A percentile compares a stretch with the other conserved stretches of the same genome.
phyloP scores from a whole-genome alignment of 2,113 vertebrate species.

The Pavo muticus region DNA sequence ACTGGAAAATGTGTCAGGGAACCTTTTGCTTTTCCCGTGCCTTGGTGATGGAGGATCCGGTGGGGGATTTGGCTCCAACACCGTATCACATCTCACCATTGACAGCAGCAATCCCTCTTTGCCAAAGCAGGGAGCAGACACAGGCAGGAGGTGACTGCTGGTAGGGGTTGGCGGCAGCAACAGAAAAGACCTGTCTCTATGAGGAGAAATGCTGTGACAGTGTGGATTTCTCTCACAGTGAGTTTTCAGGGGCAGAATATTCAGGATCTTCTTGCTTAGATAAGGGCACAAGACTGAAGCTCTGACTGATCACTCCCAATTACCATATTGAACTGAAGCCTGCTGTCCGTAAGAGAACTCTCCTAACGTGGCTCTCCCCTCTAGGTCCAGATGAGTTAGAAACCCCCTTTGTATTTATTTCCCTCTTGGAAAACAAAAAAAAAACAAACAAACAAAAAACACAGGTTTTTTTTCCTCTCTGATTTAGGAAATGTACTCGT shows the following conservation, averaged over 20 bases:
- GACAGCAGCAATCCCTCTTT: neutral
- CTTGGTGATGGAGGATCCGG: neutral
- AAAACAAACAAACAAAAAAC: neutral
- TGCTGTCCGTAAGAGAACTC: neutral
- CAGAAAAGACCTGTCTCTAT: neutral
- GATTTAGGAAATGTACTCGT: neutral
- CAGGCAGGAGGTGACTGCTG: neutral
- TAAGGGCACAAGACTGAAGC: neutral
- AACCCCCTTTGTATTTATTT: neutral
- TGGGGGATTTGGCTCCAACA: accelerated
- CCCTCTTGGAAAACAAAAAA: neutral
- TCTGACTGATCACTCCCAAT: neutral
- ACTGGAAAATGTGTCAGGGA: neutral
- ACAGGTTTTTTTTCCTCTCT: neutral
- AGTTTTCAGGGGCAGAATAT: neutral
- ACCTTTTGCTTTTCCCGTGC: accelerated
- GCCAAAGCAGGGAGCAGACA: neutral
- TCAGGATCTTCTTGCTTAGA: neutral
- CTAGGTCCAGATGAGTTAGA: slow-evolving; percentile 37
- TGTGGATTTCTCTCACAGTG: neutral
- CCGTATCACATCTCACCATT: neutral
- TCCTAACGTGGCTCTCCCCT: neutral
- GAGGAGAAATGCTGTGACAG: neutral
- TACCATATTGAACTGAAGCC: neutral
- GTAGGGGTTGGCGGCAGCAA: neutral